These are phyloP conservation scores for Salarias fasciatus DNA, from an alignment of 2,797 vertebrate genomes.

Conservation along the genomic window DNA sequence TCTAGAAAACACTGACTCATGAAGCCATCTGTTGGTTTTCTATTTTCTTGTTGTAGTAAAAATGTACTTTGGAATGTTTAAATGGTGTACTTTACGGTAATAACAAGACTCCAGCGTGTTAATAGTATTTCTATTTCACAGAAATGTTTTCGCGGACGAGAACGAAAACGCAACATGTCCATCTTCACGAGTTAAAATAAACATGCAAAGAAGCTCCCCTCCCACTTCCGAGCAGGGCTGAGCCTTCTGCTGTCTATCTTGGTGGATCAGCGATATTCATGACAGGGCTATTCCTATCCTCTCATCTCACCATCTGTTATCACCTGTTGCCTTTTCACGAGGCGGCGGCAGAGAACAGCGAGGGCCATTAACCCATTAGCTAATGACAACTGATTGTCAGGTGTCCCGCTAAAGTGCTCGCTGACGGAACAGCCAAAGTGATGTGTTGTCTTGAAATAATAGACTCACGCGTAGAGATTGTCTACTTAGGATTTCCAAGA, in stretches of 20 bases:
- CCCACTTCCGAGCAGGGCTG: constrained; percentile 1
- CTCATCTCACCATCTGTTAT: constrained; percentile 40
- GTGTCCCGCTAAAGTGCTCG: constrained; percentile 28
- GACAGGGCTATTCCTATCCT: constrained; percentile 25
- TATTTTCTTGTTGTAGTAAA: no score
- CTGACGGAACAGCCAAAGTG: constrained; percentile 14
- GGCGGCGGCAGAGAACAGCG: constrained; percentile 15
- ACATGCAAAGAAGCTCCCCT: neutral
- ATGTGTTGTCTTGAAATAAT: constrained; percentile 17
- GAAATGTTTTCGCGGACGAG: no score
- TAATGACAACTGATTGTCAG: constrained; percentile 38
- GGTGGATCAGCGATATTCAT: constrained; percentile 32
- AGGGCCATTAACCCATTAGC: constrained; percentile 44
- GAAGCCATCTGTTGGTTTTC: no score
- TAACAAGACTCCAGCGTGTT: no score
- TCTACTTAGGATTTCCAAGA: neutral
- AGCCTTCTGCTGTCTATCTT: constrained; percentile 30
- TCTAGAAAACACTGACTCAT: no score
- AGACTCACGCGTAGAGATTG: constrained; percentile 6
- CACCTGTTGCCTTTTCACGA: constrained; percentile 35
- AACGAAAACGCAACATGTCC: neutral
- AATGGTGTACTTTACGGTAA: no score
- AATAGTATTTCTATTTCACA: no score
- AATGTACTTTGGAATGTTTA: no score
- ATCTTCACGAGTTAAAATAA: neutral